These are phyloP conservation scores for Tetropium fuscum DNA, from an alignment of 2,888 invertebrate genomes.

Conservation along the genomic window DNA sequence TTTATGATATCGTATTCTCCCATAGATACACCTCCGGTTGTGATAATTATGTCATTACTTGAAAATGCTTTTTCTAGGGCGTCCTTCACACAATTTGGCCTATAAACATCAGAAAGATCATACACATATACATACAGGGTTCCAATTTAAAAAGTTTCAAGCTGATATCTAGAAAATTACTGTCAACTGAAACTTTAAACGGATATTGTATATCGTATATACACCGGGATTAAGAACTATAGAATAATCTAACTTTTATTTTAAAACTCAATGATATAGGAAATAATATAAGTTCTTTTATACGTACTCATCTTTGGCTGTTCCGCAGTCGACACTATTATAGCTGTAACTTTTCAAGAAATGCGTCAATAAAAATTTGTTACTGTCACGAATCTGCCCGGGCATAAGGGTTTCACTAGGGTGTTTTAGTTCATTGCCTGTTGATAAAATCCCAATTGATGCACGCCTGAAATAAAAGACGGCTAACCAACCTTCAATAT, in stretches of 20 bases:
- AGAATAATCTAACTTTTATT: too few species aligned
- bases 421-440: slow-evolving; percentile 89
- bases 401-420: slow-evolving; percentile 74
- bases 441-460: slow-evolving; percentile 86
- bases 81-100: slow-evolving; percentile 69
- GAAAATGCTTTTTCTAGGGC: slow-evolving; percentile 72
- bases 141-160: too few species aligned
- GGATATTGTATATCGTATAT: too few species aligned
- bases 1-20: slow-evolving; percentile 95
- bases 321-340: slow-evolving; percentile 79
- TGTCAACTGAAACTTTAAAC: too few species aligned
- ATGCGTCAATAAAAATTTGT: slow-evolving; percentile 84
- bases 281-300: slow-evolving; percentile 6
- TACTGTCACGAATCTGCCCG: slow-evolving; percentile 93
- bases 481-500: too few species aligned
- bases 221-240: too few species aligned
- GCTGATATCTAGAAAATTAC: too few species aligned
- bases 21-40: slow-evolving; percentile 98
- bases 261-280: too few species aligned
- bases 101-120: slow-evolving; percentile 14
- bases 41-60: slow-evolving; percentile 82
- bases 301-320: slow-evolving; percentile 83
- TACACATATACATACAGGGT: too few species aligned
- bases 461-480: slow-evolving; percentile 73
- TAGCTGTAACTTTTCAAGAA: slow-evolving; percentile 78